Evolutionary conservation across 23 tunicate genomes (phyloP).

Genomic region (Diplosoma virens): DNA sequence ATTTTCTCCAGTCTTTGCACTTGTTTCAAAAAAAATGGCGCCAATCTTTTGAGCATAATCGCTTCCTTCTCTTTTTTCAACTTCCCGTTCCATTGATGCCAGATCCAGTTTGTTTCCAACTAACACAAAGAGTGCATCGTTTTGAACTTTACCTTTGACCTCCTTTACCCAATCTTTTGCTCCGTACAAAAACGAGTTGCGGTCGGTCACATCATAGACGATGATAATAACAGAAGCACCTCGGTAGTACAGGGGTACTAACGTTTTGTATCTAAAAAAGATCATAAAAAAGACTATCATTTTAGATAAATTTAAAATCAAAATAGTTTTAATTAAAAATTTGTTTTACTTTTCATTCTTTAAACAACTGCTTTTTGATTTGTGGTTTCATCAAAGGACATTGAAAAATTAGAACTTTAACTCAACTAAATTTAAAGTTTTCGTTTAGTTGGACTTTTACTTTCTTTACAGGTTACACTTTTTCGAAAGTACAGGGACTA

Average conservation of each 20-base stretch:
- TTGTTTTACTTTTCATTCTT: no score
- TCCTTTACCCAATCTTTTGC: conserved; percentile 26
- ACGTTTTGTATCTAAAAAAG: conserved; percentile 35
- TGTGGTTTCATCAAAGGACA: no score
- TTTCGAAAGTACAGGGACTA: no score
- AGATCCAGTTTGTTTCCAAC: conserved; percentile 49
- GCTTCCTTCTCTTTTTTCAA: conserved; percentile 21
- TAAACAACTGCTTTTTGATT: no score
- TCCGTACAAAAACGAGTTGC: background rate
- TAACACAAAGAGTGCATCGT: conserved; percentile 12
- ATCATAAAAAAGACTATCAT: no score
- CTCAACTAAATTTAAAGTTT: no score
- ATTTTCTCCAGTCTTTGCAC: conserved; percentile 42
- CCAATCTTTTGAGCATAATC: conserved; percentile 25
- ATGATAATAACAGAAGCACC: conserved; percentile 45
- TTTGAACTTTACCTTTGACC: conserved; percentile 23
- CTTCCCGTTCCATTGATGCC: conserved; percentile 1
- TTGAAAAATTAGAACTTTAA: no score
- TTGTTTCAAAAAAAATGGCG: conserved; percentile 34
- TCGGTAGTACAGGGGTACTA: conserved; percentile 46
- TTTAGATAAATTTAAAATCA: no score
- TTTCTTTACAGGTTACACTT: no score
- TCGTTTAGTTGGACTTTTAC: no score
- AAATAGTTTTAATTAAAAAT: no score
- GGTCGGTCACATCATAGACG: conserved; percentile 31